Evolutionary conservation across 2,888 invertebrate species (phyloP), one percentile per base, ranked within the genome.

Genomic region (Hemaris fuciformis): DNA sequence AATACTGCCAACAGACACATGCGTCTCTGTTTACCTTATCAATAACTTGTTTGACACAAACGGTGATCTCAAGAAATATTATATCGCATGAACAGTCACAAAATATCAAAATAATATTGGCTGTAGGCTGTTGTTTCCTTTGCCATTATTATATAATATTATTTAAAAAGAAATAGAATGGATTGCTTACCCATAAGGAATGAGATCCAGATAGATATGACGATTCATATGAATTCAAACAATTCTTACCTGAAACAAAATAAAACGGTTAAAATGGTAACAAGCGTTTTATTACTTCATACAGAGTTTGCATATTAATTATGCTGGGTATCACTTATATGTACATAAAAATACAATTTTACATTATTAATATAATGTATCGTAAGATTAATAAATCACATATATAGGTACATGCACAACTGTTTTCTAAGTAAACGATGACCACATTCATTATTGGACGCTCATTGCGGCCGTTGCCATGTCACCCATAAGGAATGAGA

Each of bases 381-480:
- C 27, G 27, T 27, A 8, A 27, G 27, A 27, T 27, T 8, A 27
- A 27, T 27, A 38, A 34, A 38, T 38, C 38, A 38, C 3, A 38
- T 10, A 13, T n/a, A n/a, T n/a, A n/a, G n/a, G n/a, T n/a, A 38
- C n/a, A 38, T n/a, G 71, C 34, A 57, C 15, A n/a, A 38, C 42
- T 58, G 31, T 41, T 53, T 23, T 42, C 1, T 15, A 56, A 5
- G 13, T 23, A 60, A 46, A n/a, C n/a, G n/a, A n/a, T n/a, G n/a
- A n/a, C n/a, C 42, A n/a, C 56, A 45, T n/a, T 2, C 0, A n/a
- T n/a, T 1, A 3, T 38, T 60, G 42, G 23, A 22, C 31, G 42
- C 58, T 62, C 62, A 42, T 59, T 61, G 63, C 60, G 64, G 70
- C 69, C 64, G 72, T 67, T 66, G 64, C 62, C 69, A 71, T 70